Percentiles rank a stretch among this genome's conserved stretches.
phyloP scores from a whole-genome alignment of 2,113 vertebrate genomes.

The Microcebus lehilahytsara region DNA sequence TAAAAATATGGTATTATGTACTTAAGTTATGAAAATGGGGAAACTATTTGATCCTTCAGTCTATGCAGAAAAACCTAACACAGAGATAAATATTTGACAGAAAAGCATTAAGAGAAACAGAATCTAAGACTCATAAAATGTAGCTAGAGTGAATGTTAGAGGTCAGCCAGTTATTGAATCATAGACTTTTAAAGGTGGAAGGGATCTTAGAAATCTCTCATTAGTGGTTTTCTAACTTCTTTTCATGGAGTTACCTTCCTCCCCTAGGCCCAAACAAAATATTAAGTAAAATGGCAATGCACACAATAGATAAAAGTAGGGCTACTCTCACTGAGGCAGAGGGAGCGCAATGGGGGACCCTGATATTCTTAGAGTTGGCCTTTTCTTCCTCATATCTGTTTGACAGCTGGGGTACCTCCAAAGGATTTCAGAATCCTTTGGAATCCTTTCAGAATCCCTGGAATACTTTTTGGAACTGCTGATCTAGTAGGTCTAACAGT shows the following conservation, averaged over 20 bases:
- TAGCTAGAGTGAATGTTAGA: neutral
- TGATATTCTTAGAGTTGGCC: neutral
- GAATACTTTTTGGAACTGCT: neutral
- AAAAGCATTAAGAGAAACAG: constrained; percentile 43
- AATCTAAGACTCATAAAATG: constrained; percentile 45
- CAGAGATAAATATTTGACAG: neutral
- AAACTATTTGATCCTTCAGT: constrained; percentile 6
- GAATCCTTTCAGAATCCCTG: neutral
- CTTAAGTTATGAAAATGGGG: constrained; percentile 30
- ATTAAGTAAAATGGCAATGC: neutral
- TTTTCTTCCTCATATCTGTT: neutral
- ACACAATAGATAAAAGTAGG: neutral
- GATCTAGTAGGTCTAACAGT: neutral
- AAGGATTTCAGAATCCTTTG: neutral
- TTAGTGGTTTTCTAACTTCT: neutral
- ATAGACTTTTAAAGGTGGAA: constrained; percentile 35
- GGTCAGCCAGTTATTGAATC: neutral
- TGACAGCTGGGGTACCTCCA: neutral
- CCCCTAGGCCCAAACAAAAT: neutral
- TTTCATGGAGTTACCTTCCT: neutral
- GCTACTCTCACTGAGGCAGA: neutral
- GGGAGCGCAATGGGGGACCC: neutral
- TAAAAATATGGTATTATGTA: neutral
- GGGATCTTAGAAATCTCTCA: neutral
- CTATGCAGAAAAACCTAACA: neutral